phyloP scores from a whole-genome alignment of 2,888 invertebrate genomes.

The Ephialtes manifestator region DNA sequence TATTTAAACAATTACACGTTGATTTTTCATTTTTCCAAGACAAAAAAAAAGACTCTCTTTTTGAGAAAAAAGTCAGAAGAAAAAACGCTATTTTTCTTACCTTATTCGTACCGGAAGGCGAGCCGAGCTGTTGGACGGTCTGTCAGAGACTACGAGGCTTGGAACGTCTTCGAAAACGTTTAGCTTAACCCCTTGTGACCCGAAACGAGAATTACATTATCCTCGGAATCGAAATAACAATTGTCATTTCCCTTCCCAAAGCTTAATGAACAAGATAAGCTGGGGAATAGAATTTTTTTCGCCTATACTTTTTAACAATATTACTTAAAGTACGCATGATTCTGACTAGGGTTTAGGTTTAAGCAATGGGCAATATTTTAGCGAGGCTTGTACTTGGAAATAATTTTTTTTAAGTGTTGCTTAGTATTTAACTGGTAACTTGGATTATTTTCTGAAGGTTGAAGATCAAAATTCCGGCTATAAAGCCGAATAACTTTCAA shows the following conservation, averaged over 20 bases:
- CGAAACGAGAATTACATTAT: constrained; percentile 80
- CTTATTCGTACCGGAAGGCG: constrained; percentile 36
- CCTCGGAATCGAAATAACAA: constrained; percentile 72
- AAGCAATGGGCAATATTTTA: background rate
- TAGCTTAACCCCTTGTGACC: constrained; percentile 79
- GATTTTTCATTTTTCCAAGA: background rate
- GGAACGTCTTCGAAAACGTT: constrained; percentile 62
- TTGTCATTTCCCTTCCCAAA: constrained; percentile 81
- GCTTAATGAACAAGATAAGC: background rate
- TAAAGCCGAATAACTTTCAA: constrained; percentile 32
- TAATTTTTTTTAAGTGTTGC: too few relatives aligned
- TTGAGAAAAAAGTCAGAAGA: background rate
- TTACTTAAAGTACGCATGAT: too few relatives aligned
- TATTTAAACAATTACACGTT: background rate
- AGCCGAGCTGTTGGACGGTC: constrained; percentile 53
- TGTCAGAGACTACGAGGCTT: constrained; percentile 61
- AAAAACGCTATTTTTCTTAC: constrained; percentile 47
- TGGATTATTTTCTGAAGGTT: background rate
- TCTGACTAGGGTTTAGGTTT: background rate
- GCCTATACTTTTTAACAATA: background rate
- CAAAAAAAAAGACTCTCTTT: background rate
- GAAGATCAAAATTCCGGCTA: constrained; percentile 34
- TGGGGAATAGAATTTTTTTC: background rate
- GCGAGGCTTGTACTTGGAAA: background rate
- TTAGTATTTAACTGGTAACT: background rate